Percentiles rank a stretch among this genome's conserved stretches.
These are phyloP conservation scores for Coptodon bakossiorum DNA, from an alignment of 2,113 vertebrate species.

Conservation along the genomic window DNA sequence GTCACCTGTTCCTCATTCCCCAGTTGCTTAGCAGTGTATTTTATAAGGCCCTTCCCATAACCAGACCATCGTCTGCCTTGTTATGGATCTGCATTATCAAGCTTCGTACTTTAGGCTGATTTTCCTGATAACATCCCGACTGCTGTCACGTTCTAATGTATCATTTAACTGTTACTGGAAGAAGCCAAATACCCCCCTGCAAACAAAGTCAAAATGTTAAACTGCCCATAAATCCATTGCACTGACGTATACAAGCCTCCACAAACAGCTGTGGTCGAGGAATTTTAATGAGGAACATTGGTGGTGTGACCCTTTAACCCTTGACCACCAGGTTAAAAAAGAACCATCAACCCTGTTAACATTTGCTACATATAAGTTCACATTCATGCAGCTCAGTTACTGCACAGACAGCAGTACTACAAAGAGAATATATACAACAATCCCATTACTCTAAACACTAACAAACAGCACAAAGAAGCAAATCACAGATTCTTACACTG, in stretches of 20 bases:
- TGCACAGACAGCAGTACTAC: neutral
- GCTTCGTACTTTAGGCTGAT: neutral
- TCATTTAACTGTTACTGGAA: neutral
- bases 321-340: too few species aligned
- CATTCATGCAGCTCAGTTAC: neutral
- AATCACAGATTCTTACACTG: neutral
- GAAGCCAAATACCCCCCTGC: neutral
- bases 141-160: neutral
- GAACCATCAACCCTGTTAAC: neutral
- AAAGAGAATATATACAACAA: neutral
- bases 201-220: neutral
- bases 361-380: neutral
- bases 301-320: neutral
- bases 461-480: neutral
- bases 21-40: neutral
- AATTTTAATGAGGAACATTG: neutral
- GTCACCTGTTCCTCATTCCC: neutral
- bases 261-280: neutral
- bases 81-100: neutral
- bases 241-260: neutral
- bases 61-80: neutral
- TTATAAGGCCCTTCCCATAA: neutral
- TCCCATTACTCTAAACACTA: neutral
- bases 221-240: neutral
- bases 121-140: neutral